Conservation (phyloP, 1,140 invertebrate genomes). For the Drosophila biarmipes region DNA sequence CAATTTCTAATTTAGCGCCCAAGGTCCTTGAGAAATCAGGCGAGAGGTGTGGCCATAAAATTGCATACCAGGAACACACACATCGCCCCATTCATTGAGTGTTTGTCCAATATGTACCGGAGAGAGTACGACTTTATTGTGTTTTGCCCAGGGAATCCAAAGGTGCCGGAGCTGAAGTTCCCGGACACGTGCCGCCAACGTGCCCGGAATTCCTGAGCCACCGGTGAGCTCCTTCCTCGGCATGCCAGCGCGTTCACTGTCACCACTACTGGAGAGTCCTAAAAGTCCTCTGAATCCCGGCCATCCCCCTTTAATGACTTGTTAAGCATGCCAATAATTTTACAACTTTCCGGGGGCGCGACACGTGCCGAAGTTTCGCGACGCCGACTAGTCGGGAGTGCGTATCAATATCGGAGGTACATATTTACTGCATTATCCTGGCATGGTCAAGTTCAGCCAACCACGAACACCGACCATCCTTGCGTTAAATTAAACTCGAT, state of each 20-base stretch:
- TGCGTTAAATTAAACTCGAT: slow-evolving; percentile 84
- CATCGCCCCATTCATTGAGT: slow-evolving; percentile 13
- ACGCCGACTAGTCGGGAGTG: slow-evolving; percentile 36
- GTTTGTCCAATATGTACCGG: slow-evolving; percentile 38
- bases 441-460: slow-evolving; percentile 69
- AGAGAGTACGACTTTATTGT: slow-evolving; percentile 49
- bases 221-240: slow-evolving; percentile 52
- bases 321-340: slow-evolving; percentile 82
- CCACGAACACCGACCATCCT: slow-evolving; percentile 58
- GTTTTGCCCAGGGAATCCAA: slow-evolving; percentile 13
- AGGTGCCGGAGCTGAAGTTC: slow-evolving; percentile 45
- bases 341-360: slow-evolving; percentile 64
- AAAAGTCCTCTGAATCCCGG: slow-evolving; percentile 7
- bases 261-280: slow-evolving; percentile 30
- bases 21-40: slow-evolving; percentile 71
- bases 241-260: slow-evolving; percentile 60
- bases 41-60: slow-evolving; percentile 62
- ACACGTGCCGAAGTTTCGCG: slow-evolving; percentile 76
- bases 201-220: slow-evolving; percentile 73
- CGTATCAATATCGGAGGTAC: slow-evolving; percentile 27
- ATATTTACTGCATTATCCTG: slow-evolving; percentile 21
- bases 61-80: slow-evolving; percentile 63
- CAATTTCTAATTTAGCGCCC: slow-evolving; percentile 74
- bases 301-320: slow-evolving; percentile 63
- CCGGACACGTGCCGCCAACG: slow-evolving; percentile 77